phyloP scores from a whole-genome alignment of 2,888 invertebrate species.

The Perizoma flavofasciatum region DNA sequence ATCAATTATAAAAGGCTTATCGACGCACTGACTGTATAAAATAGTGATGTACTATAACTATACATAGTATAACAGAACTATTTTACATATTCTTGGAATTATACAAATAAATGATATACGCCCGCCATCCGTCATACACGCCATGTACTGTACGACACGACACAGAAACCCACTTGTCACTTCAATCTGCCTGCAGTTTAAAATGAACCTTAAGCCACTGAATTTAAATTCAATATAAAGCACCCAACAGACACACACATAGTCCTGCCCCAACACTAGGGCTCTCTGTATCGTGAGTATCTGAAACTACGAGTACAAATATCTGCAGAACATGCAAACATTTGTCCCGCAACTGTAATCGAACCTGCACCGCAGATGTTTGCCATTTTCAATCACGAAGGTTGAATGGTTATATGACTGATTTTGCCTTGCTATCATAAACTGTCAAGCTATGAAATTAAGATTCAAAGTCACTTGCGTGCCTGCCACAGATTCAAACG shows the following conservation, averaged over 20 bases:
- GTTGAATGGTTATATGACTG: too few relatives aligned
- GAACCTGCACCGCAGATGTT: too few relatives aligned
- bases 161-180: constrained; percentile 49
- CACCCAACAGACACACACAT: too few relatives aligned
- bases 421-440: neutral
- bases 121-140: constrained; percentile 59
- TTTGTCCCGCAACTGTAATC: too few relatives aligned
- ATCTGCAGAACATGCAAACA: too few relatives aligned
- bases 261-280: too few relatives aligned
- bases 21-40: constrained; percentile 11
- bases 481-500: neutral
- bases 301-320: too few relatives aligned
- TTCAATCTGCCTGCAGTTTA: constrained; percentile 2
- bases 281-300: too few relatives aligned
- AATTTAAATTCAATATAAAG: neutral
- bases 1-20: neutral
- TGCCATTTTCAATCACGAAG: too few relatives aligned
- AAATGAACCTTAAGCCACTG: constrained; percentile 1
- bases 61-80: constrained; percentile 39
- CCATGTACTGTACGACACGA: constrained; percentile 58
- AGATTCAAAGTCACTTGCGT: neutral
- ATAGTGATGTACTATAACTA: constrained; percentile 27
- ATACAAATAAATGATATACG: constrained; percentile 57
- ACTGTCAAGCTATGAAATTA: constrained; percentile 1
- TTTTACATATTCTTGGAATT: constrained; percentile 61